phyloP scores from a whole-genome alignment of 2,113 vertebrate genomes.

The Colaptes auratus region DNA sequence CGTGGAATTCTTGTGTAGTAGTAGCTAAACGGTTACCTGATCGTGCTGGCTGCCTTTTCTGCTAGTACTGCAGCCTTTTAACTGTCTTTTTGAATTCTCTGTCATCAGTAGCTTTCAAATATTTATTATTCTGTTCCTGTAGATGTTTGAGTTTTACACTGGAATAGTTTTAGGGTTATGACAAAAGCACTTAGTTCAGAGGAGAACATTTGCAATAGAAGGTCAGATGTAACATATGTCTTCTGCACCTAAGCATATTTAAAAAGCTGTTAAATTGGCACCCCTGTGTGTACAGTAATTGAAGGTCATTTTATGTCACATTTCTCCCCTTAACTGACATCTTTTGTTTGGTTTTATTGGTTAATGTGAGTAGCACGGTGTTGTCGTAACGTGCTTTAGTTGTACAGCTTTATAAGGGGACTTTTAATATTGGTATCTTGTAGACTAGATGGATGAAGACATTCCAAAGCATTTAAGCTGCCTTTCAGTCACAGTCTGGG shows the following conservation, averaged over 20 bases:
- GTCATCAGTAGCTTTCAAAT: constrained; percentile 20
- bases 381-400: background rate
- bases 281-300: constrained; percentile 29
- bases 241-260: constrained; percentile 15
- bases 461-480: background rate
- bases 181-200: constrained; percentile 9
- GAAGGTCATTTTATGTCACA: constrained; percentile 25
- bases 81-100: constrained; percentile 18
- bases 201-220: constrained; percentile 16
- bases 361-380: background rate
- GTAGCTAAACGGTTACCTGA: background rate
- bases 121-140: constrained; percentile 58
- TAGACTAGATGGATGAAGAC: background rate
- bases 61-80: background rate
- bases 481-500: background rate
- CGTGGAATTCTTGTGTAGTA: background rate
- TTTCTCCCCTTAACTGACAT: background rate
- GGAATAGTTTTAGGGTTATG: constrained; percentile 32
- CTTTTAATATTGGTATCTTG: background rate
- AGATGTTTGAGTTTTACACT: constrained; percentile 43
- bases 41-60: background rate
- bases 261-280: constrained; percentile 58
- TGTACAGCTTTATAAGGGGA: background rate
- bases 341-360: background rate
- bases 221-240: constrained; percentile 39